These are phyloP conservation scores for Rhynchonycteris naso DNA, from an alignment of 2,797 vertebrate genomes.

Conservation along the genomic window DNA sequence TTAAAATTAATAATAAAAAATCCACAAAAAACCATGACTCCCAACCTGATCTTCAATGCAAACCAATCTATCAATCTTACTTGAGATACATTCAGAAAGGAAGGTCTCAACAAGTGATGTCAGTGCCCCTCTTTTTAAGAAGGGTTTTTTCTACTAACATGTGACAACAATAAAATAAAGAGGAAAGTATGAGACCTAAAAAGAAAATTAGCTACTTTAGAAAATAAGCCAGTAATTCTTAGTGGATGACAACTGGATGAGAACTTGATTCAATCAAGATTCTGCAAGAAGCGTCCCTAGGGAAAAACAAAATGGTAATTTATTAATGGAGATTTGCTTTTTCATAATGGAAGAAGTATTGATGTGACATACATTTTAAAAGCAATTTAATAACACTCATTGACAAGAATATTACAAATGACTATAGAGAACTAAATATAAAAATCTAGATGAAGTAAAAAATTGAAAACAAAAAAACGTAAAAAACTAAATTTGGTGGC, in stretches of 20 bases:
- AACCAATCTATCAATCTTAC: neutral
- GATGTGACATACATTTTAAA: neutral
- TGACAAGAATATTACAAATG: neutral
- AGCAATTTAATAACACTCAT: slow-evolving; percentile 41
- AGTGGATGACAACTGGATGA: neutral
- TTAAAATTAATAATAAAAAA: too few relatives aligned
- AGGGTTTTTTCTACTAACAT: neutral
- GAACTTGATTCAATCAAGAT: neutral
- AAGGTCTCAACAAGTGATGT: neutral
- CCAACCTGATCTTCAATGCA: neutral
- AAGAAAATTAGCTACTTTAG: neutral
- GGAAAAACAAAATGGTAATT: neutral
- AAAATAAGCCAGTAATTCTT: neutral
- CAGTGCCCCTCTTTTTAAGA: neutral
- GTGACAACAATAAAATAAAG: neutral
- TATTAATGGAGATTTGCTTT: neutral
- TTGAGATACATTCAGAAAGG: neutral
- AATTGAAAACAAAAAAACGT: neutral
- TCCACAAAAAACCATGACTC: neutral
- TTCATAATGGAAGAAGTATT: neutral
- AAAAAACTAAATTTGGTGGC: slow-evolving; percentile 1
- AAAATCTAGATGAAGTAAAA: neutral
- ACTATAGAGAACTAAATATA: neutral
- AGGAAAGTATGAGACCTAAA: neutral
- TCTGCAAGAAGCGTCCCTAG: neutral